A percentile compares a stretch with the other conserved stretches of the same genome.
Conservation (phyloP, 2,113 vertebrate genomes). For the Spea multiplicata region DNA sequence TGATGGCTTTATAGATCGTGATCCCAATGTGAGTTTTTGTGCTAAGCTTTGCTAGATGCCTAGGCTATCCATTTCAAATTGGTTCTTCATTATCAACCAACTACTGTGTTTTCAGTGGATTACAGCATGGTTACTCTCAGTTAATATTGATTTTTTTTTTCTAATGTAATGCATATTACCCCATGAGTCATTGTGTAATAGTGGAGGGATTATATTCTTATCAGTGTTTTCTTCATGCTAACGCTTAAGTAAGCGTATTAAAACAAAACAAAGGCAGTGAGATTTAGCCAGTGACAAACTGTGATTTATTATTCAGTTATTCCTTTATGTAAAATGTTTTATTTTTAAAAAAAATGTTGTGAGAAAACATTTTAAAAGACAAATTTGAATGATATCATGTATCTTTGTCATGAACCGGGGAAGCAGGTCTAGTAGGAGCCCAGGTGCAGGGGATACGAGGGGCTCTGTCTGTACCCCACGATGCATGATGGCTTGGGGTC, state of each 20-base stretch:
- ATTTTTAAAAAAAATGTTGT: slow-evolving; percentile 30
- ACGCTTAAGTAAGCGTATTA: slow-evolving; percentile 51
- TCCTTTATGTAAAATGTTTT: slow-evolving; percentile 40
- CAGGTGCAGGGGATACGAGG: too few relatives aligned
- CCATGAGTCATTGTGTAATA: slow-evolving; percentile 51
- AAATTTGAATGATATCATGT: slow-evolving; percentile 28
- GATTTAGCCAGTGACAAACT: not conserved
- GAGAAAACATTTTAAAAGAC: slow-evolving; percentile 16
- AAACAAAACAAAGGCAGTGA: slow-evolving; percentile 39
- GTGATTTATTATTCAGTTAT: slow-evolving; percentile 47
- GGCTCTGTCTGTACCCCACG: too few relatives aligned
- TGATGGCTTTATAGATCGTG: slow-evolving; percentile 9
- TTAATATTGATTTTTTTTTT: slow-evolving; percentile 43
- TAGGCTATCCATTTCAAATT: not conserved
- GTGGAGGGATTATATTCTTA: slow-evolving; percentile 52
- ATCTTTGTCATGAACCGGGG: too few relatives aligned
- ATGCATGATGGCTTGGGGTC: too few relatives aligned
- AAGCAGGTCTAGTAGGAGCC: too few relatives aligned
- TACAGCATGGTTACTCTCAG: slow-evolving; percentile 7
- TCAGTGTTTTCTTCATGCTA: slow-evolving; percentile 51
- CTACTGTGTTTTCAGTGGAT: slow-evolving; percentile 32
- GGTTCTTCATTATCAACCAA: slow-evolving; percentile 6
- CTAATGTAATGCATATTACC: slow-evolving; percentile 54
- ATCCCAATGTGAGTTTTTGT: slow-evolving; percentile 16
- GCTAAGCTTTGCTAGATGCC: not conserved